Evolutionary conservation across 2,797 vertebrate genomes (phyloP).

Genomic region (Avahi laniger): DNA sequence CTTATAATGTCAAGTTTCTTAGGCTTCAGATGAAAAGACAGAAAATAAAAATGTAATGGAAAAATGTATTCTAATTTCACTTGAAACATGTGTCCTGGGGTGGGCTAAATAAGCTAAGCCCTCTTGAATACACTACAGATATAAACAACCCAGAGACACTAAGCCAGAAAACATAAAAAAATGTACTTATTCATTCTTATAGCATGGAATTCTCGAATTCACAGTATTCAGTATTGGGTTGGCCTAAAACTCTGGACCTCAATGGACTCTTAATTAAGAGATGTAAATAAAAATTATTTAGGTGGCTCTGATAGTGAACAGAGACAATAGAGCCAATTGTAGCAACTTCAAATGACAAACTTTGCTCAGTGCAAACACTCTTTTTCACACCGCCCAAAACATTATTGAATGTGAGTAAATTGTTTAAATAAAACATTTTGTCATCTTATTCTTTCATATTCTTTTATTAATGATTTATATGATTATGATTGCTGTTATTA

Average conservation of each 20-base stretch:
- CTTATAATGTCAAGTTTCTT: conserved; percentile 45
- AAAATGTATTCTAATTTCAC: conserved; percentile 50
- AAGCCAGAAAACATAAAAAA: background rate
- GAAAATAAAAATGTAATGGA: conserved; percentile 56
- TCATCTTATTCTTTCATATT: background rate
- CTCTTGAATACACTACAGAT: background rate
- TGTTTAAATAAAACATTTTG: background rate
- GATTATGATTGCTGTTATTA: background rate
- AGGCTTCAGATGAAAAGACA: conserved; percentile 49
- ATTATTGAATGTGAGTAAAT: background rate
- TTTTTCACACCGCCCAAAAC: background rate
- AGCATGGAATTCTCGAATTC: background rate
- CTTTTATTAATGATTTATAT: background rate
- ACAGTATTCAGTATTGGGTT: background rate
- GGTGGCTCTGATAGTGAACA: background rate
- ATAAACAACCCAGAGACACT: background rate
- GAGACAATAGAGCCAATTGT: background rate
- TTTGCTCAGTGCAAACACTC: background rate
- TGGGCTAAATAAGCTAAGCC: conserved; percentile 49
- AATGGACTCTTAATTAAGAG: background rate
- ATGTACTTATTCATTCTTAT: background rate
- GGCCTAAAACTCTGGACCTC: background rate
- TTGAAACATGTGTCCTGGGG: background rate
- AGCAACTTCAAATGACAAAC: background rate
- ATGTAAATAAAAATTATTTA: background rate